A percentile compares a stretch with the other conserved stretches of the same genome.
These are phyloP conservation scores for Eciton burchellii DNA, from an alignment of 1,140 invertebrate genomes.

Conservation along the genomic window DNA sequence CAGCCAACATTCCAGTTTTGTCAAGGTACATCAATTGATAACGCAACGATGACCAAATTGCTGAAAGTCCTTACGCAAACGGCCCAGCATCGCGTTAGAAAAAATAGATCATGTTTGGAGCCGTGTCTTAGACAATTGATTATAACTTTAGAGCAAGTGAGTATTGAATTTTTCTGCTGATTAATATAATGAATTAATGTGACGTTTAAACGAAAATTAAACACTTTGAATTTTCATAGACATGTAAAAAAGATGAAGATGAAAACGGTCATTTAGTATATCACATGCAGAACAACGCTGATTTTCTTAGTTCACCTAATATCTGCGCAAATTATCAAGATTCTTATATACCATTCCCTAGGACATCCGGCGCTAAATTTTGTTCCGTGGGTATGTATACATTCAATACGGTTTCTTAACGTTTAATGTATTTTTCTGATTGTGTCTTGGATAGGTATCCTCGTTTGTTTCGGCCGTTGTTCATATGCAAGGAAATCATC, in stretches of 20 bases:
- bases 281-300: slow-evolving; percentile 83
- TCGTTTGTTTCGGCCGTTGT: slow-evolving; percentile 94
- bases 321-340: slow-evolving; percentile 87
- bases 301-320: slow-evolving; percentile 80
- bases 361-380: slow-evolving; percentile 97
- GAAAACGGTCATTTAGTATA: slow-evolving; percentile 81
- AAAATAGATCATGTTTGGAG: slow-evolving; percentile 92
- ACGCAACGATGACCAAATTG: slow-evolving; percentile 87
- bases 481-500: slow-evolving; percentile 90
- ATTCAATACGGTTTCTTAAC: background rate
- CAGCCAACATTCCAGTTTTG: slow-evolving; percentile 91
- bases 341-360: slow-evolving; percentile 96
- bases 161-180: slow-evolving; percentile 30
- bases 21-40: slow-evolving; percentile 87
- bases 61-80: slow-evolving; percentile 91
- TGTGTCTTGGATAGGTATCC: slow-evolving; percentile 84
- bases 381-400: slow-evolving; percentile 90
- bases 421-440: background rate
- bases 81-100: slow-evolving; percentile 90
- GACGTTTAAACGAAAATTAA: background rate
- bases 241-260: slow-evolving; percentile 83
- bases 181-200: background rate
- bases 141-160: slow-evolving; percentile 88
- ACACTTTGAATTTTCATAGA: slow-evolving; percentile 69
- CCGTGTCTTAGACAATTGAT: slow-evolving; percentile 92